These are phyloP conservation scores for Dascyllus trimaculatus DNA, from an alignment of 2,113 vertebrate genomes.

Conservation along the genomic window DNA sequence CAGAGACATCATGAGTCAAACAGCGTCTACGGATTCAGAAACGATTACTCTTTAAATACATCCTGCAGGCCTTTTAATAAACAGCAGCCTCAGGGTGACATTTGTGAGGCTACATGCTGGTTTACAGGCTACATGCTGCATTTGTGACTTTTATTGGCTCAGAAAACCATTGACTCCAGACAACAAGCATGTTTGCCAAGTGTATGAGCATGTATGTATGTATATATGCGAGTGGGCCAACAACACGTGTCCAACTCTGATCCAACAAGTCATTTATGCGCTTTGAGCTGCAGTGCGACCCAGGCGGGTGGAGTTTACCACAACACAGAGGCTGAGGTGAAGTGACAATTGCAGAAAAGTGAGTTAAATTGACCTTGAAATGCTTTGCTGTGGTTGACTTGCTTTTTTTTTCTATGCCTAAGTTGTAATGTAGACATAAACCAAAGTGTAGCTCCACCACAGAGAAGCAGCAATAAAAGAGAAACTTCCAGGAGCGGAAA, in stretches of 20 bases:
- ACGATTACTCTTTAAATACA: constrained; percentile 1
- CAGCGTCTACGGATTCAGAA: not conserved
- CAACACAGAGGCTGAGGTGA: constrained; percentile 4
- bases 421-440: constrained; percentile 4
- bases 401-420: not conserved
- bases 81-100: constrained; percentile 41
- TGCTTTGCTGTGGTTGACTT: constrained; percentile 24
- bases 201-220: not conserved
- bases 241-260: not conserved
- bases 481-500: too few relatives aligned
- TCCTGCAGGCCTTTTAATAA: constrained; percentile 18
- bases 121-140: constrained; percentile 51
- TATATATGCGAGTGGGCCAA: not conserved
- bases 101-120: constrained; percentile 55
- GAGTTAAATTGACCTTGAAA: constrained; percentile 25
- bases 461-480: not conserved
- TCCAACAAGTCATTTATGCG: not conserved
- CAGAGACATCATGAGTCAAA: not conserved
- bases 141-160: constrained; percentile 41
- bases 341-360: constrained; percentile 32
- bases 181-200: too few relatives aligned
- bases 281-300: not conserved
- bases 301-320: not conserved
- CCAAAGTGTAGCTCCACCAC: not conserved
- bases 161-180: not conserved